These are phyloP conservation scores for Caenorhabditis wallacei DNA, from an alignment of 2,888 invertebrate species.

Conservation along the genomic window DNA sequence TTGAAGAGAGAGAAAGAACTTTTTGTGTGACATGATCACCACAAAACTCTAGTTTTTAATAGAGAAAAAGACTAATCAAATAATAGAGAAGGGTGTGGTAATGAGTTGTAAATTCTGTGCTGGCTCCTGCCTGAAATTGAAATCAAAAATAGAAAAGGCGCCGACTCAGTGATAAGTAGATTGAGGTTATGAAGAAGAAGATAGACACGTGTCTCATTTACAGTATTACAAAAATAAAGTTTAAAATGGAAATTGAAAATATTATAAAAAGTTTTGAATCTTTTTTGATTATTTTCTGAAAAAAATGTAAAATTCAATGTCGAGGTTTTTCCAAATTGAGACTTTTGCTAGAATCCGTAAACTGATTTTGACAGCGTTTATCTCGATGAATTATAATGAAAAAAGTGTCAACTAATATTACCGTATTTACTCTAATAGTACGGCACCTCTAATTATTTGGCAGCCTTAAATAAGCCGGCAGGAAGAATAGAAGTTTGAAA, in stretches of 20 bases:
- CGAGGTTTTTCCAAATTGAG: too few species aligned
- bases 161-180: constrained; percentile 2
- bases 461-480: too few species aligned
- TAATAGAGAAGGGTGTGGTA: constrained; percentile 18
- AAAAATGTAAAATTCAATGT: too few species aligned
- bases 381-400: too few species aligned
- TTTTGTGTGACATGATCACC: constrained; percentile 31
- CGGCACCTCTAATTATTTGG: too few species aligned
- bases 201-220: neutral
- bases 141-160: constrained; percentile 29
- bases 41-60: constrained; percentile 42
- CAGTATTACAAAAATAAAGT: constrained; percentile 1
- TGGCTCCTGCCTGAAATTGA: constrained; percentile 22
- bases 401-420: too few species aligned
- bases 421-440: too few species aligned
- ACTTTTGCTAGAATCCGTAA: too few species aligned
- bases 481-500: too few species aligned
- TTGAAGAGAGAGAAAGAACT: neutral
- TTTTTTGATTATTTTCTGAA: too few species aligned
- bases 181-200: neutral
- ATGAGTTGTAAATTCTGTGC: constrained; percentile 24
- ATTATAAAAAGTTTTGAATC: too few species aligned
- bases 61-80: constrained; percentile 17
- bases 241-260: neutral
- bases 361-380: too few species aligned